Evolutionary conservation across 2,888 invertebrate genomes (phyloP).

Genomic region (Sialis lutaria): DNA sequence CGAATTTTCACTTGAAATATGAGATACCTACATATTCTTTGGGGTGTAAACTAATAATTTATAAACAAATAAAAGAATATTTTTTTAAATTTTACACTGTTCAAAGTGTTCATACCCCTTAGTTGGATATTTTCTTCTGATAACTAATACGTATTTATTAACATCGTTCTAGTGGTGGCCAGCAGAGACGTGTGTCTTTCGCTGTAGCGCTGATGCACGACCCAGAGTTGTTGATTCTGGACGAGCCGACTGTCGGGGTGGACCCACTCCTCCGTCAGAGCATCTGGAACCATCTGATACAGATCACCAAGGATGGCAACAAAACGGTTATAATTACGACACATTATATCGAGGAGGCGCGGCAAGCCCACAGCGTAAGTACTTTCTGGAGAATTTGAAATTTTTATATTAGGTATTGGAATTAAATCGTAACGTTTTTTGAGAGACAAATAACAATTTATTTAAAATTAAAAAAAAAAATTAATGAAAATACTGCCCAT

Average conservation of each 20-base stretch:
- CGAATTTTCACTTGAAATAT: no score
- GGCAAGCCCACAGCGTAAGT: slow-evolving; percentile 75
- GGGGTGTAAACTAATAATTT: no score
- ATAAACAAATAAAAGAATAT: no score
- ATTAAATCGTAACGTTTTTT: no score
- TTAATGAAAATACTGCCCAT: no score
- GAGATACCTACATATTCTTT: no score
- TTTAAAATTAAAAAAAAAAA: no score
- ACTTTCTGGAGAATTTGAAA: not conserved
- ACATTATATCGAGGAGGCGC: slow-evolving; percentile 90
- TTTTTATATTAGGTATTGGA: no score
- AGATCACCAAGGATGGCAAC: slow-evolving; percentile 74
- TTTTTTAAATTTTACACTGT: no score
- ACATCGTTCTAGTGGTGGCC: slow-evolving; percentile 53
- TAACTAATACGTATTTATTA: not conserved
- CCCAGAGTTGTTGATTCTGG: slow-evolving; percentile 77
- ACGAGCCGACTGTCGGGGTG: slow-evolving; percentile 87
- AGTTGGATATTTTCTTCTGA: not conserved
- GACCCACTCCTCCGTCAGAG: slow-evolving; percentile 79
- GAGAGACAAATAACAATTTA: no score
- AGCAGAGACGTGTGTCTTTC: slow-evolving; percentile 80
- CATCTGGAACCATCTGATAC: slow-evolving; percentile 87
- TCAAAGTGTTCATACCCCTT: no score
- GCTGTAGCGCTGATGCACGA: slow-evolving; percentile 86
- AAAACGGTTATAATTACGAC: slow-evolving; percentile 87